These are phyloP conservation scores for Diuraphis noxia DNA, from an alignment of 1,140 invertebrate genomes.

Conservation along the genomic window DNA sequence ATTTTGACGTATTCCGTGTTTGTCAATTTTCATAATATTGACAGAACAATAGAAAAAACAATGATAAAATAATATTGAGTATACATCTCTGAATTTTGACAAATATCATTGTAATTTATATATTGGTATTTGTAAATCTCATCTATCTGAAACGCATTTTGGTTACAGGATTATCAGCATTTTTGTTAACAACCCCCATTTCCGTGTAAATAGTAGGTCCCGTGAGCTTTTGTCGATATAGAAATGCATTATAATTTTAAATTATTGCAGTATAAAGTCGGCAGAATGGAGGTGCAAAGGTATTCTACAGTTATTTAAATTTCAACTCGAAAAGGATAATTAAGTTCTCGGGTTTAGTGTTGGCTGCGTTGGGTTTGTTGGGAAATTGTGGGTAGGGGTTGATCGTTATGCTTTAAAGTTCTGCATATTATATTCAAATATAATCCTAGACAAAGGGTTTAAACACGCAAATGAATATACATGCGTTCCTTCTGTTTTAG, in stretches of 20 bases:
- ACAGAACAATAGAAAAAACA: not conserved
- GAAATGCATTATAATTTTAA: slow-evolving; percentile 20
- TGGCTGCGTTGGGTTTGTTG: not conserved
- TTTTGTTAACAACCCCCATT: not conserved
- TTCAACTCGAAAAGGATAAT: slow-evolving; percentile 45
- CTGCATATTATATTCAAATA: slow-evolving; percentile 22
- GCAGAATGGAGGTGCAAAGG: not conserved
- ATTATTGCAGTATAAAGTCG: not conserved
- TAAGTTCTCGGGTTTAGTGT: slow-evolving; percentile 34
- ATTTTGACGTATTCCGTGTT: not conserved
- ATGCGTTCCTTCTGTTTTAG: slow-evolving; percentile 18
- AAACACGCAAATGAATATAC: slow-evolving; percentile 43
- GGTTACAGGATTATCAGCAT: not conserved
- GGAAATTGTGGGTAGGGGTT: slow-evolving; percentile 19
- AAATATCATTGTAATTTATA: not conserved
- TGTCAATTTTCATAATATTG: slow-evolving; percentile 34
- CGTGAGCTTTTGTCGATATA: slow-evolving; percentile 17
- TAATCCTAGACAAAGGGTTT: slow-evolving; percentile 42
- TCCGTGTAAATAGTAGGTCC: slow-evolving; percentile 3
- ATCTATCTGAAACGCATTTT: not conserved
- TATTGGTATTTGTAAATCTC: not conserved
- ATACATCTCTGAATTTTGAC: not conserved
- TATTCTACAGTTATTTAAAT: slow-evolving; percentile 39
- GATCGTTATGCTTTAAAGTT: slow-evolving; percentile 38
- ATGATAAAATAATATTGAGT: not conserved